These are phyloP conservation scores for Enteromius mattozi DNA, from an alignment of 2,797 vertebrate genomes.

Conservation along the genomic window DNA sequence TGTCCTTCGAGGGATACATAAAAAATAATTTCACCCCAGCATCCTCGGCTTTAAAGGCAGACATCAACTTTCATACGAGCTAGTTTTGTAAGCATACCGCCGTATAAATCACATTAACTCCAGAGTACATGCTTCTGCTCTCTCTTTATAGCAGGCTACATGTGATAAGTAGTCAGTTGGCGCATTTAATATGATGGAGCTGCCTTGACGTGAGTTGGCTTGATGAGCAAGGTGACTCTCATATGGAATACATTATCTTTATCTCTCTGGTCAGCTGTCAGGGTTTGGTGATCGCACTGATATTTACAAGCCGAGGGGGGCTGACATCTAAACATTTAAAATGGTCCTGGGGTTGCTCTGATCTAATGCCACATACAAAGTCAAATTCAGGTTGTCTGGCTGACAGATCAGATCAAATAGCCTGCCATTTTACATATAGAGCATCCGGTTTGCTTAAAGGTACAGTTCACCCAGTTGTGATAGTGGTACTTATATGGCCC, in stretches of 20 bases:
- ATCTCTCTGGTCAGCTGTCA: conserved; percentile 48
- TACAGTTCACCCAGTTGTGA: background rate
- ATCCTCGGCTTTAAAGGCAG: conserved; percentile 44
- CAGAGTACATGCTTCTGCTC: conserved; percentile 26
- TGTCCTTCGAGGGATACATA: conserved; percentile 49
- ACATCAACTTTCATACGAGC: conserved; percentile 40
- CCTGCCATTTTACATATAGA: conserved; percentile 11
- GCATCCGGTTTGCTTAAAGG: background rate
- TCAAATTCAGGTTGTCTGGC: conserved; percentile 9
- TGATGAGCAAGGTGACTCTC: conserved; percentile 47
- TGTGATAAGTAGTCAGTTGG: conserved; percentile 12
- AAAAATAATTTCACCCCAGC: conserved; percentile 34
- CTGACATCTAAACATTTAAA: conserved; percentile 43
- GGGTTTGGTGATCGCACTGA: conserved; percentile 21
- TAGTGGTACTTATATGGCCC: background rate
- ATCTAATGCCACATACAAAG: conserved; percentile 33
- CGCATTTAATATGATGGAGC: conserved; percentile 15
- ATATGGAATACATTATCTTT: conserved; percentile 49
- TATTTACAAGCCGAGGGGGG: conserved; percentile 40
- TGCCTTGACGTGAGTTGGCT: conserved; percentile 36
- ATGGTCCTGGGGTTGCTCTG: conserved; percentile 41
- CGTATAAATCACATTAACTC: conserved; percentile 45
- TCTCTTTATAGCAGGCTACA: conserved; percentile 39
- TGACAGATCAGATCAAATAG: conserved; percentile 31
- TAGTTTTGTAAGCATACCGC: conserved; percentile 10